Conservation (phyloP, 2,888 invertebrate genomes). For the Standfussiana lucernea region DNA sequence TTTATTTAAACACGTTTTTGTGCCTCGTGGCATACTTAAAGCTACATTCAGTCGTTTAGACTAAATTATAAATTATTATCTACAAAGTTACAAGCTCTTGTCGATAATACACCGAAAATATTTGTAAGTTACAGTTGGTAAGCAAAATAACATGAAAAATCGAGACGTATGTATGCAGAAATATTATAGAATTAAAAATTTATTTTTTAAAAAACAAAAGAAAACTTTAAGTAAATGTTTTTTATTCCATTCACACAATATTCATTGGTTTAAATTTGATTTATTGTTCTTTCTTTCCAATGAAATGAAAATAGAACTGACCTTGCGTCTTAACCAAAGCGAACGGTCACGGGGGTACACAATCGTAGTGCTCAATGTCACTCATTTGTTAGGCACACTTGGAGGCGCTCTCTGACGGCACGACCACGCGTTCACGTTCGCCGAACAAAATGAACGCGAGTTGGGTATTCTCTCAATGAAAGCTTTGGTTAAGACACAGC, state of each 20-base stretch:
- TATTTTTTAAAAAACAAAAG: not conserved
- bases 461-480: not conserved
- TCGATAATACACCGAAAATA: conserved; percentile 21
- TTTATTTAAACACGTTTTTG: conserved; percentile 76
- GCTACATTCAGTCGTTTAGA: conserved; percentile 77
- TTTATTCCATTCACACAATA: conserved; percentile 1
- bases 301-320: not conserved
- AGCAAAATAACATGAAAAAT: not conserved
- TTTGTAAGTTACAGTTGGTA: conserved; percentile 7
- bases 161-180: not conserved
- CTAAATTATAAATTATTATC: conserved; percentile 60
- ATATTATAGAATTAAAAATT: not conserved
- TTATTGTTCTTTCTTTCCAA: not conserved
- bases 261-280: not conserved
- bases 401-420: not conserved
- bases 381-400: not conserved
- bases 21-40: conserved; percentile 77
- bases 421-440: not conserved
- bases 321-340: not conserved
- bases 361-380: not conserved
- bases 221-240: not conserved
- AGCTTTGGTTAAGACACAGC: not conserved
- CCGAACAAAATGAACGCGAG: not conserved
- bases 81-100: conserved; percentile 32
- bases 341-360: not conserved